Evolutionary conservation across 2,113 vertebrate species (phyloP).

Genomic region (Poecilia latipinna): DNA sequence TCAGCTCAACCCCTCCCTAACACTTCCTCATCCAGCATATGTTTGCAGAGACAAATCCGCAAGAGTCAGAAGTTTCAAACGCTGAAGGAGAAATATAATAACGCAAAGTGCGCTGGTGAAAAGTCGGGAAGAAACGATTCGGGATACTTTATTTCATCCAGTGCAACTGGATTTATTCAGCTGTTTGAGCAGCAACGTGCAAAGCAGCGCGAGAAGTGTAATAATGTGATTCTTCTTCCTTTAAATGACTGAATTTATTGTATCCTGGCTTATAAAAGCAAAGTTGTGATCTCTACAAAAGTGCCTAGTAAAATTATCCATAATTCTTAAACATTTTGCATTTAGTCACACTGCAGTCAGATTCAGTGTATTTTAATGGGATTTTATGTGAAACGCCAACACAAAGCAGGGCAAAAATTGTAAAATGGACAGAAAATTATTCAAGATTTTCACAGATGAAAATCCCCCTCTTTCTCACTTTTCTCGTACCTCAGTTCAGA

Average conservation of each 20-base stretch:
- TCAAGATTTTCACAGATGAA: neutral
- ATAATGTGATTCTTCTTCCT: no score
- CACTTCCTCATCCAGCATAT: conserved; percentile 5
- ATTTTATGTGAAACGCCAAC: neutral
- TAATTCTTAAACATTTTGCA: neutral
- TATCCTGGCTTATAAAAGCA: no score
- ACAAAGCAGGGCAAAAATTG: neutral
- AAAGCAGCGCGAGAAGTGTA: neutral
- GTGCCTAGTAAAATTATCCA: neutral
- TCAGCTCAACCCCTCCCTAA: conserved; percentile 69
- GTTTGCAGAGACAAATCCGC: neutral
- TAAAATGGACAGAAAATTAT: neutral
- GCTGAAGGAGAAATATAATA: neutral
- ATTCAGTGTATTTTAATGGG: neutral
- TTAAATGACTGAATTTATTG: no score
- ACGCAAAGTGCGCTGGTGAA: no score
- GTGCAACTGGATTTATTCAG: neutral
- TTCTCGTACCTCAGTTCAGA: no score
- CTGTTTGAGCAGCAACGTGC: neutral
- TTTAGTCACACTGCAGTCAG: neutral
- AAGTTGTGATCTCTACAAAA: neutral
- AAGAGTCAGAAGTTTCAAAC: neutral
- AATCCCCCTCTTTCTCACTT: neutral
- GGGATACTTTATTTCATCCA: no score
- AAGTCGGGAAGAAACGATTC: no score